Base-by-base conservation (phyloP, 2,888 invertebrate genomes). In the Hartigia nigra region DNA sequence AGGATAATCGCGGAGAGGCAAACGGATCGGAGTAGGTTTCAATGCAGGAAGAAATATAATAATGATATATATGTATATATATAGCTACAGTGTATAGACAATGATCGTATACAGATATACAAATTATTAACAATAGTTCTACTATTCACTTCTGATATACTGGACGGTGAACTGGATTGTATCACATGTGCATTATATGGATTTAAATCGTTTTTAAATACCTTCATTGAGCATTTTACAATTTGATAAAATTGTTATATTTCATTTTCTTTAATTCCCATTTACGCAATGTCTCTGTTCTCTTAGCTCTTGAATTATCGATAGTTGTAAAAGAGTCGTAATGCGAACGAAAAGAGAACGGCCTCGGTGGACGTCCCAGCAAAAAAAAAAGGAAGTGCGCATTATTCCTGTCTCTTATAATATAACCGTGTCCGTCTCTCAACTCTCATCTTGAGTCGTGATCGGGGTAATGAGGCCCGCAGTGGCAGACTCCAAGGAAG, bases 381-480 rank as follows among this genome's bases (percentile, higher is more conserved):
- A 72, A 88, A 88, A 88, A 72, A 88, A 88, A 88, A 85, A 86
- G 85, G 84, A 87, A 88, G 84, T 75, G 82, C 86, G 85, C 84
- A 86, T 88, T 88, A 89, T 87, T 87, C 85, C 89, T 88, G 90
- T 89, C 90, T 91, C 87, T 90, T 89, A 90, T 90, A 91, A 90
- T 91, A 88, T 89, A 88, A 89, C 90, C 88, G 88, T 88, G 88
- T 87, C 88, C 88, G 86, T 89, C 89, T 89, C 89, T 88, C 85
- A 87, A 84, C 85, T 87, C 89, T 89, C 90, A 90, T 90, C 88
- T 89, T 85, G 87, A 90, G 89, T 90, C 90, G 90, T 90, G 91
- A 91, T 91, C 91, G 87, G 90, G 88, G 89, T 91, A 91, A 91
- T 91, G 90, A 91, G 89, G 89, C 89, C 86, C 69, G 77, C 37